phyloP scores from a whole-genome alignment of 2,797 vertebrate genomes.

The Otolemur crassicaudatus region DNA sequence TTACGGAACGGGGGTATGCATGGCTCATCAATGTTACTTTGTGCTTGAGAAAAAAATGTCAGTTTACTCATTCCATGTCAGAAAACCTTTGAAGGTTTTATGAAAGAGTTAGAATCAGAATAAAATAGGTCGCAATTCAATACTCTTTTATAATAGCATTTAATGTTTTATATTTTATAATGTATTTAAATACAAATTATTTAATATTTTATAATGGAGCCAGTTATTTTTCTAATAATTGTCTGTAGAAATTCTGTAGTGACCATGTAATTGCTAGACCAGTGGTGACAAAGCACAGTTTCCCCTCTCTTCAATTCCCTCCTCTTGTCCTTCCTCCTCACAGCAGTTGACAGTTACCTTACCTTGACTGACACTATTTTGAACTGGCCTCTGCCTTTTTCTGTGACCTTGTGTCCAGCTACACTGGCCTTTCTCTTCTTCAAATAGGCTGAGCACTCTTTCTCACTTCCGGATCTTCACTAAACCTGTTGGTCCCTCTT shows the following conservation, averaged over 20 bases:
- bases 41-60: slow-evolving; percentile 26
- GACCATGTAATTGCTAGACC: neutral
- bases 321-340: neutral
- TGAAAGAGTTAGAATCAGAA: slow-evolving; percentile 42
- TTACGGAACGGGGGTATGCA: neutral
- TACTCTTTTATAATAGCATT: slow-evolving; percentile 20
- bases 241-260: neutral
- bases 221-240: neutral
- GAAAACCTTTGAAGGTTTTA: slow-evolving; percentile 56
- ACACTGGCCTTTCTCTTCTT: neutral
- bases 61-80: slow-evolving; percentile 40
- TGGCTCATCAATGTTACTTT: slow-evolving; percentile 63
- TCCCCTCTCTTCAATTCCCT: neutral
- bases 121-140: slow-evolving; percentile 11
- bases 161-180: slow-evolving; percentile 46
- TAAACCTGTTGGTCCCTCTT: neutral
- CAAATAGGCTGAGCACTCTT: neutral
- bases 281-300: neutral
- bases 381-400: neutral
- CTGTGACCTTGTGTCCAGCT: neutral
- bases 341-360: neutral
- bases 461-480: neutral
- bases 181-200: neutral
- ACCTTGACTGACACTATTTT: neutral
- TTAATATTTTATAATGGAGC: slow-evolving; percentile 38